Evolutionary conservation across 2,888 invertebrate species (phyloP).

Genomic region (Drosophila anceps): DNA sequence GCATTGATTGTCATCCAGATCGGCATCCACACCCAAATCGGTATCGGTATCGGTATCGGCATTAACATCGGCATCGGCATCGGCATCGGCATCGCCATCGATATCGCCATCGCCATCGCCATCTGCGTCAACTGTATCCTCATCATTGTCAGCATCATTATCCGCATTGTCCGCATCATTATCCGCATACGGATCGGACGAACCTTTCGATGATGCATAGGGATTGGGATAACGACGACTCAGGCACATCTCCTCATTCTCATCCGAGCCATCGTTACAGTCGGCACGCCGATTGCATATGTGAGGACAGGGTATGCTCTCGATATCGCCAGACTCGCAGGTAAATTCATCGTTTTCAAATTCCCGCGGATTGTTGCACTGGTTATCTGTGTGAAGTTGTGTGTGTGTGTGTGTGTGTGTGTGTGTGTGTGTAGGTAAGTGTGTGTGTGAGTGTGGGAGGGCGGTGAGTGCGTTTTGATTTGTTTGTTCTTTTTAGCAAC

Average conservation of each 20-base stretch:
- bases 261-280: conserved; percentile 89
- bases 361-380: conserved; percentile 17
- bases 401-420: conserved; percentile 5
- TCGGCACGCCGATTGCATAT: conserved; percentile 86
- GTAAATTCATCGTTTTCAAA: conserved; percentile 6
- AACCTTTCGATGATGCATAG: neutral
- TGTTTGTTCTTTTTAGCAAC: conserved; percentile 1
- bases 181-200: neutral
- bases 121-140: neutral
- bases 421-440: conserved; percentile 5
- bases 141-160: neutral
- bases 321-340: conserved; percentile 1
- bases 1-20: conserved; percentile 7
- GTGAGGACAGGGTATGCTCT: conserved; percentile 2
- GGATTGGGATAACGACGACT: conserved; percentile 5
- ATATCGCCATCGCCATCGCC: neutral
- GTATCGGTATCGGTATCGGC: conserved; percentile 3
- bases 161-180: neutral
- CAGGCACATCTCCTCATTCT: conserved; percentile 81
- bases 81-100: neutral
- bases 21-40: neutral
- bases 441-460: neutral
- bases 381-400: conserved; percentile 16
- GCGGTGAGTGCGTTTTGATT: conserved; percentile 7
- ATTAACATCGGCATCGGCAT: neutral